These are phyloP conservation scores for Mamestra brassicae DNA, from an alignment of 2,888 invertebrate species.

Conservation along the genomic window DNA sequence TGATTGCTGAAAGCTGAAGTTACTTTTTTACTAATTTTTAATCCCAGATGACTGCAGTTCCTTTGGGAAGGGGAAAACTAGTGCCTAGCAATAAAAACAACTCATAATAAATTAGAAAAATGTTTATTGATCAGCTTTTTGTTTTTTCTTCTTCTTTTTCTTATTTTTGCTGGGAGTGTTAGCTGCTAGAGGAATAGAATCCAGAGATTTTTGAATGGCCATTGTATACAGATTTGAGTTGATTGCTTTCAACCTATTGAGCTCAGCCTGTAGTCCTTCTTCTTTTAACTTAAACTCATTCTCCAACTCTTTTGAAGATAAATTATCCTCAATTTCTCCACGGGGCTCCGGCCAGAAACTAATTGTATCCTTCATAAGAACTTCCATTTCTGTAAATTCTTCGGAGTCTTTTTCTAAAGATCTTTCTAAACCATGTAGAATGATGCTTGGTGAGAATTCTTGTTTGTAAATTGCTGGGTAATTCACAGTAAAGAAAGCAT, in stretches of 20 bases:
- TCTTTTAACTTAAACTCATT: constrained; percentile 77
- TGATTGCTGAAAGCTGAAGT: neutral
- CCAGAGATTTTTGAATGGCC: constrained; percentile 86
- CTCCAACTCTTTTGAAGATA: constrained; percentile 72
- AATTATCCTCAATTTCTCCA: constrained; percentile 61
- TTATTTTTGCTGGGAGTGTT: constrained; percentile 71
- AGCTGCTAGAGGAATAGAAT: constrained; percentile 65
- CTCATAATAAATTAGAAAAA: neutral
- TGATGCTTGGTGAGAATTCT: constrained; percentile 90
- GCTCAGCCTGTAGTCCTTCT: constrained; percentile 84
- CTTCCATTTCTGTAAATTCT: constrained; percentile 84
- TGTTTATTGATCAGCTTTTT: constrained; percentile 55
- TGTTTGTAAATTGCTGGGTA: constrained; percentile 91
- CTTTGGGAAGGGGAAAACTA: neutral
- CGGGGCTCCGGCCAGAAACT: constrained; percentile 82
- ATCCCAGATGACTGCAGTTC: neutral
- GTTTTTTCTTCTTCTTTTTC: constrained; percentile 74
- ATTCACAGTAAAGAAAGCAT: constrained; percentile 92
- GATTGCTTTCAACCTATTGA: constrained; percentile 89
- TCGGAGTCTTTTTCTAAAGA: constrained; percentile 90
- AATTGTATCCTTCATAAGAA: constrained; percentile 80
- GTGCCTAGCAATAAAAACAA: constrained; percentile 12
- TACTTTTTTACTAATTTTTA: neutral
- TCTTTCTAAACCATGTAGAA: constrained; percentile 92
- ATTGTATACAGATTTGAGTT: constrained; percentile 92